Conservation (phyloP, 2,888 invertebrate genomes). For the Drosophila anomalata region DNA sequence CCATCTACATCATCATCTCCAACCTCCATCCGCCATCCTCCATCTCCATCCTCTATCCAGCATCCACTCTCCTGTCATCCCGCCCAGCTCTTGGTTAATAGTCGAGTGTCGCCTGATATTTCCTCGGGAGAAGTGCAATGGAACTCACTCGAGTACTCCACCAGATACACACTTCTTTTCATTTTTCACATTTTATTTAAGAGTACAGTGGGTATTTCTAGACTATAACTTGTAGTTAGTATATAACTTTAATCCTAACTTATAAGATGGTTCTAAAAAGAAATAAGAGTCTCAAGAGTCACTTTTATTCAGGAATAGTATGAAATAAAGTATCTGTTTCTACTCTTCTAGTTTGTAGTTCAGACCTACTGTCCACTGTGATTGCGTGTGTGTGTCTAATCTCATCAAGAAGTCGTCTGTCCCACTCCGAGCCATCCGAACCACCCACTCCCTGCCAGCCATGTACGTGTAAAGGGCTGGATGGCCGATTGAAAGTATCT, state of each 20-base stretch:
- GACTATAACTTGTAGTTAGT: neutral
- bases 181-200: neutral
- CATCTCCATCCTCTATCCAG: neutral
- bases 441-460: constrained; percentile 2
- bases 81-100: constrained; percentile 40
- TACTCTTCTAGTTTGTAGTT: neutral
- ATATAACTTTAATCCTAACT: neutral
- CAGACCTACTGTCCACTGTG: constrained; percentile 9
- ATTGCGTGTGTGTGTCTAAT: constrained; percentile 59
- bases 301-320: too few relatives aligned
- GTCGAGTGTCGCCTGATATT: constrained; percentile 48
- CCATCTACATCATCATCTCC: constrained; percentile 6
- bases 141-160: constrained; percentile 23
- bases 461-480: constrained; percentile 8
- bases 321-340: neutral
- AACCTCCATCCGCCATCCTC: constrained; percentile 3
- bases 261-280: neutral
- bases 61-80: constrained; percentile 4
- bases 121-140: constrained; percentile 31
- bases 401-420: constrained; percentile 56
- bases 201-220: constrained; percentile 23
- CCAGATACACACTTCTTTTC: constrained; percentile 1
- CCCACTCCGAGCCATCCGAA: constrained; percentile 14
- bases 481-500: constrained; percentile 6
- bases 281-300: neutral